Evolutionary conservation across 2,113 vertebrate genomes (phyloP).

Genomic region (Platysteira castanea): DNA sequence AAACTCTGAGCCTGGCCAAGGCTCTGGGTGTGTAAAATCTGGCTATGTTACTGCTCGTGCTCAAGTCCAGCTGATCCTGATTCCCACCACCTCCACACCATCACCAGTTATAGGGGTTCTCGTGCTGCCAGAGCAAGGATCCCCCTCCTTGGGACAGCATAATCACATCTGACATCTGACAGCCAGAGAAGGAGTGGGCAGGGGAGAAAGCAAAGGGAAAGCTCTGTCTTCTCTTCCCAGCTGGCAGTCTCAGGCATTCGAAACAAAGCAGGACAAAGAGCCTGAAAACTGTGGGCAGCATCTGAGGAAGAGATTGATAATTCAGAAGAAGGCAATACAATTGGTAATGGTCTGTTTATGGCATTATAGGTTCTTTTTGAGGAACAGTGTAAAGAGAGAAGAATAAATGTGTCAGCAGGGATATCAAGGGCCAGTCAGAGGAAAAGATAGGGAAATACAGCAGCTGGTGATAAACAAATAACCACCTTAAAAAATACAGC

Average conservation of each 20-base stretch:
- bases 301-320: background rate
- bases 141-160: background rate
- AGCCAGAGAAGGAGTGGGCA: background rate
- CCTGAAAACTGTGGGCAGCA: background rate
- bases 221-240: background rate
- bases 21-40: background rate
- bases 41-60: background rate
- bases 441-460: background rate
- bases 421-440: background rate
- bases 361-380: background rate
- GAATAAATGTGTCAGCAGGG: background rate
- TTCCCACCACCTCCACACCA: background rate
- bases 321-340: background rate
- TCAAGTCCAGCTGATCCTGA: background rate
- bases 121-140: background rate
- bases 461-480: background rate
- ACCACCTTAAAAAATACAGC: background rate
- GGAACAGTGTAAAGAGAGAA: background rate
- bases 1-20: background rate
- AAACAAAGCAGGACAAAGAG: background rate
- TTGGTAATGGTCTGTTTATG: background rate
- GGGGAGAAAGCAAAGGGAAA: background rate
- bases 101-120: fast-evolving
- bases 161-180: background rate
- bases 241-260: background rate